Evolutionary conservation across 2,797 vertebrate species (phyloP).

Genomic region (Sebastes cheni): DNA sequence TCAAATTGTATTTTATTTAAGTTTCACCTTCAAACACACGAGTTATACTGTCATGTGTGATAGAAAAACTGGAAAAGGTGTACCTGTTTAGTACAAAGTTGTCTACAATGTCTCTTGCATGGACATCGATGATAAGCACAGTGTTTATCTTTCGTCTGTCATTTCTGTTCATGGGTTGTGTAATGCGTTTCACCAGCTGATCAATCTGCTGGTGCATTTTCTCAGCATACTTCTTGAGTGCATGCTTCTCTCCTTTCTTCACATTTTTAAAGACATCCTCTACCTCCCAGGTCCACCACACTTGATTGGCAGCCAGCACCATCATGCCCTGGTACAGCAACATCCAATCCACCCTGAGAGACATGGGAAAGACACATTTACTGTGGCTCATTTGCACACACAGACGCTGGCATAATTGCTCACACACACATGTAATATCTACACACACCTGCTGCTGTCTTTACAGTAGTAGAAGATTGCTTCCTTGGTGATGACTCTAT

Average conservation of each 20-base stretch:
- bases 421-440: conserved; percentile 28
- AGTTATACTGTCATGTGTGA: neutral
- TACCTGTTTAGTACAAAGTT: conserved; percentile 91
- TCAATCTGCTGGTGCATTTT: conserved; percentile 93
- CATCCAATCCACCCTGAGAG: conserved; percentile 94
- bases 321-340: conserved; percentile 95
- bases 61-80: neutral
- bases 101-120: conserved; percentile 95
- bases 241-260: conserved; percentile 88
- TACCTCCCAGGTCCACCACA: conserved; percentile 99
- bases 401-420: neutral
- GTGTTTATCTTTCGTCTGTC: conserved; percentile 95
- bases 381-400: neutral
- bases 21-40: neutral
- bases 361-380: neutral
- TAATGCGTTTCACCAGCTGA: conserved; percentile 90
- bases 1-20: neutral
- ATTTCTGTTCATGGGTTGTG: conserved; percentile 86
- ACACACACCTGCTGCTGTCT: conserved; percentile 87
- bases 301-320: conserved; percentile 92
- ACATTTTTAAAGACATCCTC: conserved; percentile 91
- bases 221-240: conserved; percentile 88
- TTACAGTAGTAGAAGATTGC: conserved; percentile 92
- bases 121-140: conserved; percentile 96
- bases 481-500: conserved; percentile 93